Evolutionary conservation across 2,888 invertebrate genomes (phyloP).

Genomic region (Xylota segnis): DNA sequence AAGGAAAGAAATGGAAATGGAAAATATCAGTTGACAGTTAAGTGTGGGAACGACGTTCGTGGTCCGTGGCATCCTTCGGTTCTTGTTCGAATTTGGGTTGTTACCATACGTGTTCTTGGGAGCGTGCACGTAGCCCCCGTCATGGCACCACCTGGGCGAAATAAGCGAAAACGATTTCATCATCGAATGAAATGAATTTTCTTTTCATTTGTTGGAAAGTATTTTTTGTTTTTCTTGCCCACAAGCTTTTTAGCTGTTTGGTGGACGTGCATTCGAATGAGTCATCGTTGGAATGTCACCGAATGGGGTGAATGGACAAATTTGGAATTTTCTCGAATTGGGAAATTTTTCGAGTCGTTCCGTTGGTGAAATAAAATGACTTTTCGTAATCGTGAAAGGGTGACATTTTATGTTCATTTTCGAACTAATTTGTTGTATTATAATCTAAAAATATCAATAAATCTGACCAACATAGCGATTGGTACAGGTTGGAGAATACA

Average conservation of each 20-base stretch:
- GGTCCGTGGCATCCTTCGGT: neutral
- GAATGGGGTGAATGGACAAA: conserved; percentile 2
- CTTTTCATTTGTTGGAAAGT: conserved; percentile 74
- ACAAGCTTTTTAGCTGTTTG: neutral
- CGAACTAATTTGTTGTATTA: no score
- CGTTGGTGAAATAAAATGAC: no score
- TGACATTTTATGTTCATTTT: no score
- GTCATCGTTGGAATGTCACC: neutral
- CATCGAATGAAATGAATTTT: conserved; percentile 69
- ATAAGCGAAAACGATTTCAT: conserved; percentile 74
- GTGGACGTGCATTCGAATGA: neutral
- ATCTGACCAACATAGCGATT: no score
- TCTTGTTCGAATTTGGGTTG: conserved; percentile 42
- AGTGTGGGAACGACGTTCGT: conserved; percentile 1
- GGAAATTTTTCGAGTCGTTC: no score
- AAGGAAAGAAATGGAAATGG: conserved; percentile 29
- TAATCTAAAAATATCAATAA: no score
- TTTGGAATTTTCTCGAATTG: conserved; percentile 28
- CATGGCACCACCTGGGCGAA: conserved; percentile 17
- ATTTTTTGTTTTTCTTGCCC: conserved; percentile 55
- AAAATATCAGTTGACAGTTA: conserved; percentile 21
- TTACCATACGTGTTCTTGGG: conserved; percentile 29
- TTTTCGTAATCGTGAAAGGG: no score
- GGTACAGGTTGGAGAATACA: no score
- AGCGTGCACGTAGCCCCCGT: conserved; percentile 3